Percentiles rank a stretch among this genome's conserved stretches.
phyloP scores from a whole-genome alignment of 2,888 invertebrate species.

The Diaprepes abbreviatus region DNA sequence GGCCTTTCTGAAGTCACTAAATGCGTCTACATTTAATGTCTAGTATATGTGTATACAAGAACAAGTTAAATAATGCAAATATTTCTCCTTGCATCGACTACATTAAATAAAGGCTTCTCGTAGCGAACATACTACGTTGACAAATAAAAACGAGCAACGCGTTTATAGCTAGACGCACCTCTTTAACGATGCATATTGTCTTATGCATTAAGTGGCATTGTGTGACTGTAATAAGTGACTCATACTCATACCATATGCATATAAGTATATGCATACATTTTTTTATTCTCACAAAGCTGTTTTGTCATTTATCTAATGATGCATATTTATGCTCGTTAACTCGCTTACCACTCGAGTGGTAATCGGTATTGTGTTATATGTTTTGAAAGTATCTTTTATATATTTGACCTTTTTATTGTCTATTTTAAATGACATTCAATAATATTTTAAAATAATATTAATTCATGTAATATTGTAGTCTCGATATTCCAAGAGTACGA shows the following conservation, averaged over 20 bases:
- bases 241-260: constrained; percentile 15
- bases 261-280: constrained; percentile 5
- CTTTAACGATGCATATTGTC: constrained; percentile 23
- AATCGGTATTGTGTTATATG: constrained; percentile 1
- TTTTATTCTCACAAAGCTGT: constrained; percentile 25
- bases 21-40: too few species aligned
- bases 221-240: constrained; percentile 23
- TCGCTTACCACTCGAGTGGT: constrained; percentile 5
- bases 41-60: too few species aligned
- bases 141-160: neutral
- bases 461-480: too few species aligned
- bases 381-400: constrained; percentile 2
- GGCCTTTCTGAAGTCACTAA: too few species aligned
- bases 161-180: neutral
- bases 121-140: neutral
- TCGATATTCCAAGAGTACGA: too few species aligned
- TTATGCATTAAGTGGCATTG: constrained; percentile 18
- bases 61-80: too few species aligned
- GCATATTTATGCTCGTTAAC: constrained; percentile 28
- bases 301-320: constrained; percentile 25
- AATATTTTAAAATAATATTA: too few species aligned
- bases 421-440: neutral
- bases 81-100: too few species aligned
- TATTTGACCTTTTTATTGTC: neutral
- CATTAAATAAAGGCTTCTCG: neutral